phyloP scores from a whole-genome alignment of 1,140 invertebrate genomes.

The Odontomachus brunneus region DNA sequence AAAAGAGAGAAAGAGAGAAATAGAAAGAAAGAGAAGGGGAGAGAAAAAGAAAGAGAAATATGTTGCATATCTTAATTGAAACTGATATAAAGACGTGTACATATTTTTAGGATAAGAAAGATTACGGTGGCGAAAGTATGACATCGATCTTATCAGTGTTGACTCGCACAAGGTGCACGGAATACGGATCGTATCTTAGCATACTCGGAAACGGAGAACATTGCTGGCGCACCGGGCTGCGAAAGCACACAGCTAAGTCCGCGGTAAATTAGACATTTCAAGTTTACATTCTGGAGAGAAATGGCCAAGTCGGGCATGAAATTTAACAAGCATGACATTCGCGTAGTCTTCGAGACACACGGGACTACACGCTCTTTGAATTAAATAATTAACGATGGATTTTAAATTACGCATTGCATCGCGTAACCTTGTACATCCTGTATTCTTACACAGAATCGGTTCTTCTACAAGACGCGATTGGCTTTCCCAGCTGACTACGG shows the following conservation, averaged over 20 bases:
- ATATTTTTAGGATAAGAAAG: background rate
- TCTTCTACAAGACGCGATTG: slow-evolving; percentile 65
- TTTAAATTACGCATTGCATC: background rate
- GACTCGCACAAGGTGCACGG: background rate
- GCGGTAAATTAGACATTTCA: slow-evolving; percentile 40
- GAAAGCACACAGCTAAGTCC: slow-evolving; percentile 7
- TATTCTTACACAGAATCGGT: slow-evolving; percentile 16
- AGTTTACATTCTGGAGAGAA: background rate
- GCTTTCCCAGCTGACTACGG: slow-evolving; percentile 76
- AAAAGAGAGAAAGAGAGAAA: no score
- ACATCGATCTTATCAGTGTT: slow-evolving; percentile 16
- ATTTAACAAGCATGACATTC: background rate
- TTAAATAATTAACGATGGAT: background rate
- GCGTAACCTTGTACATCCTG: no score
- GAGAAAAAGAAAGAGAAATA: no score
- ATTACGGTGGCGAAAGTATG: slow-evolving; percentile 26
- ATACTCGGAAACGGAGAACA: background rate
- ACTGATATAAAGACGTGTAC: background rate
- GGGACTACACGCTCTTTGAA: no score
- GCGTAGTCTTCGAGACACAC: background rate
- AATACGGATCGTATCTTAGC: background rate
- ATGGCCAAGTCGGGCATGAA: background rate
- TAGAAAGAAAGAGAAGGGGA: no score
- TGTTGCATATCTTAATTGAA: slow-evolving; percentile 1
- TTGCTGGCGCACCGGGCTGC: background rate